phyloP scores from a whole-genome alignment of 2,888 invertebrate genomes.

The Ypsolopha scabrella region DNA sequence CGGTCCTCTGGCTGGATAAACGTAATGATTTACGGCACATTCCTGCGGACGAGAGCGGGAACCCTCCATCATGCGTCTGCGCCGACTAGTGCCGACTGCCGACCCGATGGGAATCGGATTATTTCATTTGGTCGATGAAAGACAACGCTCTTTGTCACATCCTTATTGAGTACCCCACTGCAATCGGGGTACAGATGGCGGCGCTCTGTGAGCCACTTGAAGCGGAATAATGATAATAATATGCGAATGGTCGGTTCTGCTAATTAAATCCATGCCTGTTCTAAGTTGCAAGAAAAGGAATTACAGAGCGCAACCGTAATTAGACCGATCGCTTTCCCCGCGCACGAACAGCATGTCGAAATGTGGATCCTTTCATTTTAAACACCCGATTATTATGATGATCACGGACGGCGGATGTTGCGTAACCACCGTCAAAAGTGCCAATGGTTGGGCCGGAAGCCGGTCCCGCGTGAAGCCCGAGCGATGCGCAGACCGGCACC shows the following conservation, averaged over 20 bases:
- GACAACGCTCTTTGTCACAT: conserved; percentile 29
- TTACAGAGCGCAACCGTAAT: too few relatives aligned
- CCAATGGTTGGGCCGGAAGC: conserved; percentile 1
- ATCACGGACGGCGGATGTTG: conserved; percentile 40
- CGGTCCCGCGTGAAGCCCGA: conserved; percentile 13
- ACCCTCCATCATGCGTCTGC: conserved; percentile 10
- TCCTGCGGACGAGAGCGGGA: conserved; percentile 36
- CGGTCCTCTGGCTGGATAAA: conserved; percentile 13
- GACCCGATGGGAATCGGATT: conserved; percentile 46
- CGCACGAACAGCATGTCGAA: too few relatives aligned
- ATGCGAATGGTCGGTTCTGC: too few relatives aligned
- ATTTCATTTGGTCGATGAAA: conserved; percentile 42
- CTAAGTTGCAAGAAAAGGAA: too few relatives aligned
- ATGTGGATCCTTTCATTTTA: conserved; percentile 1
- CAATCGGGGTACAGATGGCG: not conserved
- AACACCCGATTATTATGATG: conserved; percentile 21
- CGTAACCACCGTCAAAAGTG: conserved; percentile 27
- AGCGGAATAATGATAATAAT: too few relatives aligned
- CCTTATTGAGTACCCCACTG: not conserved
- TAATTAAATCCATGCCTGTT: too few relatives aligned
- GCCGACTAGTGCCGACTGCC: conserved; percentile 14
- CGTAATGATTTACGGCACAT: conserved; percentile 55
- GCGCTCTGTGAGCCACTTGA: not conserved
- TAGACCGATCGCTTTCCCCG: too few relatives aligned
- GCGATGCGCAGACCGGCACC: conserved; percentile 5